Evolutionary conservation across 2,797 vertebrate species (phyloP), one percentile per base, ranked within the genome.

Genomic region (Lepus townsendii): DNA sequence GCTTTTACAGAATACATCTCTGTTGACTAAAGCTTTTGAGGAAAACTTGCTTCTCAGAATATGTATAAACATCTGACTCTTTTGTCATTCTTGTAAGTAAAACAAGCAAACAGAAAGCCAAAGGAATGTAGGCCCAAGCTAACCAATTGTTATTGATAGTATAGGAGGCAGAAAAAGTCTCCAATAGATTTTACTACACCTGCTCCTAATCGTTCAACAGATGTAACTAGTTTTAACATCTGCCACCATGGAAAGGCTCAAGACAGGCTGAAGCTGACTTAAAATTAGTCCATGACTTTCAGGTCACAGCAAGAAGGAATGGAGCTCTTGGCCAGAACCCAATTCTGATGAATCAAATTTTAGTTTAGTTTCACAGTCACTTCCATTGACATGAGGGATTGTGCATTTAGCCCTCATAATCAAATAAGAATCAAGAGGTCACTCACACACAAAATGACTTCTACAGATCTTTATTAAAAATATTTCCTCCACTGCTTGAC

Each of bases 351-450:
- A 69, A 24, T 42, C 17, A 60, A 52, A 82, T 38, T 65, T 78
- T 47, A n/a, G 69, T 77, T 72, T 68, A 14, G 42, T 30, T 93
- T 94, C 32, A 50, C 68, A 72, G 47, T 75, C 35, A 35, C 12
- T 72, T 22, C 30, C 32, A 16, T 13, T 50, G 76, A 65, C 32
- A 14, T 32, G 84, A 92, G 52, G 32, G 32, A 72, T 26, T 66
- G 5, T 12, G 17, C 63, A 19, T 54, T 88, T 63, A 71, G 1
- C n/a, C 4, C 13, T 27, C 20, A 68, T 52, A 80, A 83, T 62
- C 38, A 86, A 80, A 24, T 83, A 68, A 69, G 35, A 92, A 96
- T 52, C 63, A 60, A 76, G 35, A 92, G 77, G 32, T 42, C 14
- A 10, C 17, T 75, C 35, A 10, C 24, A 11, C n/a, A 17, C 19